Conservation (phyloP, 2,888 invertebrate species). For the Galeruca laticollis region DNA sequence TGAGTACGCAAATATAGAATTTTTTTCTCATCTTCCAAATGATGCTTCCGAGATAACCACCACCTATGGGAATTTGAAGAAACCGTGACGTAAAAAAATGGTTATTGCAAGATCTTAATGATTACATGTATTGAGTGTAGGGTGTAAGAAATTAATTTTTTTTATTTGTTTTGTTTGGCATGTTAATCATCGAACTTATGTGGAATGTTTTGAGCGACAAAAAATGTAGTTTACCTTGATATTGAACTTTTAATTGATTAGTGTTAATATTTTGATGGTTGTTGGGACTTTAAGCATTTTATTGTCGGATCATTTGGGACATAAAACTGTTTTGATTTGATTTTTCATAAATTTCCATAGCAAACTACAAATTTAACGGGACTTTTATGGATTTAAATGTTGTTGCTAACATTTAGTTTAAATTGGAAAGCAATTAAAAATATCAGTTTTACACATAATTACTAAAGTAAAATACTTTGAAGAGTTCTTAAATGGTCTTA, state of each 20-base stretch:
- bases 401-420: background rate
- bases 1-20: conserved; percentile 84
- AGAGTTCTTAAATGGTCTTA: too few species aligned
- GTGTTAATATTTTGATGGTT: conserved; percentile 1
- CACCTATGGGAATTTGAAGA: background rate
- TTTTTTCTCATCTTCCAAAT: conserved; percentile 30
- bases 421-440: too few species aligned
- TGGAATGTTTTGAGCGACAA: background rate
- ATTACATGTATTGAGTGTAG: background rate
- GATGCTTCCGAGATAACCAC: conserved; percentile 16
- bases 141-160: conserved; percentile 8
- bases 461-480: too few species aligned
- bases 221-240: background rate
- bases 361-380: background rate
- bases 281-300: background rate
- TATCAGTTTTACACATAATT: too few species aligned
- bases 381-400: background rate
- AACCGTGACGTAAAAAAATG: conserved; percentile 11
- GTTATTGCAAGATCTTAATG: conserved; percentile 12
- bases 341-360: background rate
- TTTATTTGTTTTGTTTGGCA: conserved; percentile 1
- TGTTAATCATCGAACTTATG: conserved; percentile 10
- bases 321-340: background rate
- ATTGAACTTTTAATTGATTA: background rate
- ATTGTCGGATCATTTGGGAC: background rate